phyloP scores from a whole-genome alignment of 2,113 vertebrate genomes.

The Sorex araneus region DNA sequence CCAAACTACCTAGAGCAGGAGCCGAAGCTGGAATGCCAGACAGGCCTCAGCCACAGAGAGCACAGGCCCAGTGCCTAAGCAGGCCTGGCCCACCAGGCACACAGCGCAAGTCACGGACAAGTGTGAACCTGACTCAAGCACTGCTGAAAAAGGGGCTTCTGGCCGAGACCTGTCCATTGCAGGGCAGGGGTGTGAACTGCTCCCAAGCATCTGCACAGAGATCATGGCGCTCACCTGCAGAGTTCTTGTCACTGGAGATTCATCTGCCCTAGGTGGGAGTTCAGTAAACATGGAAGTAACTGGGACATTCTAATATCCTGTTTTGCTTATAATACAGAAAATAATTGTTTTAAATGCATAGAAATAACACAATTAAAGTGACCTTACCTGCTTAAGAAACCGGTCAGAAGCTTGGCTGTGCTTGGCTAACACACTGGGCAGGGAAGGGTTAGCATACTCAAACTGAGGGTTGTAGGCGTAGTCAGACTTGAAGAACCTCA shows the following conservation, averaged over 20 bases:
- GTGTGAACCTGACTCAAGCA: neutral
- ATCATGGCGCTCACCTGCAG: conserved; percentile 24
- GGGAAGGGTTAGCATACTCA: conserved; percentile 92
- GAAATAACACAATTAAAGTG: neutral
- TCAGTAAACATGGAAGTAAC: neutral
- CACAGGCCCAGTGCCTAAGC: too few species aligned
- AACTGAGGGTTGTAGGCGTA: conserved; percentile 96
- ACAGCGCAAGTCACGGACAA: too few species aligned
- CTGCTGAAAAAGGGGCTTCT: neutral
- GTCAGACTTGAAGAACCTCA: conserved; percentile 93
- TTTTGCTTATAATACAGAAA: neutral
- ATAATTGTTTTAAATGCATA: neutral
- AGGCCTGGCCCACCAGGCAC: too few species aligned
- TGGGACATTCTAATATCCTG: neutral
- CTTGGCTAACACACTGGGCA: conserved; percentile 90
- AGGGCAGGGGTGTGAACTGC: neutral
- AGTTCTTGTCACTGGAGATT: neutral
- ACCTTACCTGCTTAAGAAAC: conserved; percentile 93
- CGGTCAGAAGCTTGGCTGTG: conserved; percentile 93
- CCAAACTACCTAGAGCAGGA: neutral
- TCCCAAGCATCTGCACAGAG: neutral
- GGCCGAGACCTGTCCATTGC: neutral
- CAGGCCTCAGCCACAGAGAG: too few species aligned
- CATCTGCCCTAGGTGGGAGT: neutral
- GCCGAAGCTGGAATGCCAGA: neutral